Conservation (phyloP, 92 coral and sea anemone genomes). For the Palythoa grandis region DNA sequence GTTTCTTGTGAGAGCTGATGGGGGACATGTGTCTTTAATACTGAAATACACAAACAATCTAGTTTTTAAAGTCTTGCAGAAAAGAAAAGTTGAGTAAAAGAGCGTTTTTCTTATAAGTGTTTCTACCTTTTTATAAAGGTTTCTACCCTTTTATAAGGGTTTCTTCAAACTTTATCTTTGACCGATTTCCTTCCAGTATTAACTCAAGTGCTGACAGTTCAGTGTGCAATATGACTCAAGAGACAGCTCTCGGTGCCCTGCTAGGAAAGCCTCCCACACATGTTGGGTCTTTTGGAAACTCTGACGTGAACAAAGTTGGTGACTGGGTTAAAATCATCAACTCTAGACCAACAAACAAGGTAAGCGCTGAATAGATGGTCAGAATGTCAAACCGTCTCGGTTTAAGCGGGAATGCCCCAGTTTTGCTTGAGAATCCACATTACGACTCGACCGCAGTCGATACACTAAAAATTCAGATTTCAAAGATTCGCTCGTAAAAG, state of each 20-base stretch:
- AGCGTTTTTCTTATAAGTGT: too few species aligned
- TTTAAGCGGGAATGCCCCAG: background rate
- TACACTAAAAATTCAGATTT: too few species aligned
- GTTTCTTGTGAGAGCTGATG: too few species aligned
- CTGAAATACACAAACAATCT: too few species aligned
- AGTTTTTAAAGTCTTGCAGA: too few species aligned
- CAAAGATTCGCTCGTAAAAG: too few species aligned
- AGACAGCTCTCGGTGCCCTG: slow-evolving; percentile 69
- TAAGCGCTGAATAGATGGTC: background rate
- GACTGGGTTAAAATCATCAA: slow-evolving; percentile 95
- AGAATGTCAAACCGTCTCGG: too few species aligned
- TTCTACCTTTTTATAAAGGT: too few species aligned
- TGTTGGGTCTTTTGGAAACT: slow-evolving; percentile 95
- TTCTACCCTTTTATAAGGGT: too few species aligned
- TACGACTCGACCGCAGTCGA: too few species aligned
- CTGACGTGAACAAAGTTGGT: slow-evolving; percentile 92
- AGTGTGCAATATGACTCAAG: slow-evolving; percentile 78
- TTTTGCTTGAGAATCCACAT: background rate
- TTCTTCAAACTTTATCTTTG: background rate
- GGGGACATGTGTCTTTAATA: too few species aligned
- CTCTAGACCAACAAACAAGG: slow-evolving; percentile 80
- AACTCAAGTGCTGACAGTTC: slow-evolving; percentile 59
- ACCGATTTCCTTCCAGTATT: slow-evolving; percentile 34
- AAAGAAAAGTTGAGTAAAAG: too few species aligned
- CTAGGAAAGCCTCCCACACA: slow-evolving; percentile 81